Evolutionary conservation across 2,113 vertebrate species (phyloP).

Genomic region (Elanoides forficatus): DNA sequence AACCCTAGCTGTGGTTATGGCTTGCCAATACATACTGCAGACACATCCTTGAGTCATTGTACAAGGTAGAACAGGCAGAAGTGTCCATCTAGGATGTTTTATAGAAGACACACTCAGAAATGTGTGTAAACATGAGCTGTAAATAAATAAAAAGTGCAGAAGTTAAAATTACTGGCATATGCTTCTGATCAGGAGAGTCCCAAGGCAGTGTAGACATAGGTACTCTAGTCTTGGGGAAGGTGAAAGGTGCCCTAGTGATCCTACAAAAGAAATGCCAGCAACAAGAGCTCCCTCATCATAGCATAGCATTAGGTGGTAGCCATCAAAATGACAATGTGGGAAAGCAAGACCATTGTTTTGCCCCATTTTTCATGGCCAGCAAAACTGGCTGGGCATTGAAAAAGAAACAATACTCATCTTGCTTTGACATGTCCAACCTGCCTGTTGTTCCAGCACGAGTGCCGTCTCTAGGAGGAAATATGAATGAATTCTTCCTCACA

Average conservation of each 20-base stretch:
- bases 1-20: neutral
- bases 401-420: neutral
- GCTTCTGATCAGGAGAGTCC: neutral
- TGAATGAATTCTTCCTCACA: neutral
- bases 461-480: neutral
- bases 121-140: neutral
- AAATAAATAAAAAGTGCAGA: neutral
- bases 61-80: neutral
- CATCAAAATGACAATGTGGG: neutral
- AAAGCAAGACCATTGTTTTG: neutral
- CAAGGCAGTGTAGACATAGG: neutral
- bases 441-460: neutral
- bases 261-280: neutral
- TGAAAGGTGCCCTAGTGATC: neutral
- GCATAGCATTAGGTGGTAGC: neutral
- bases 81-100: neutral
- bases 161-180: neutral
- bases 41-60: neutral
- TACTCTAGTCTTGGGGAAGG: neutral
- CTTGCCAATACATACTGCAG: neutral
- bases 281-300: neutral
- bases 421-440: fast-evolving
- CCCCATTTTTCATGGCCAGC: neutral
- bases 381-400: neutral
- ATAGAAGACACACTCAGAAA: neutral